A percentile compares a stretch with the other conserved stretches of the same genome.
Evolutionary conservation across 1,140 invertebrate species (phyloP).

Genomic region (Anastrepha obliqua): DNA sequence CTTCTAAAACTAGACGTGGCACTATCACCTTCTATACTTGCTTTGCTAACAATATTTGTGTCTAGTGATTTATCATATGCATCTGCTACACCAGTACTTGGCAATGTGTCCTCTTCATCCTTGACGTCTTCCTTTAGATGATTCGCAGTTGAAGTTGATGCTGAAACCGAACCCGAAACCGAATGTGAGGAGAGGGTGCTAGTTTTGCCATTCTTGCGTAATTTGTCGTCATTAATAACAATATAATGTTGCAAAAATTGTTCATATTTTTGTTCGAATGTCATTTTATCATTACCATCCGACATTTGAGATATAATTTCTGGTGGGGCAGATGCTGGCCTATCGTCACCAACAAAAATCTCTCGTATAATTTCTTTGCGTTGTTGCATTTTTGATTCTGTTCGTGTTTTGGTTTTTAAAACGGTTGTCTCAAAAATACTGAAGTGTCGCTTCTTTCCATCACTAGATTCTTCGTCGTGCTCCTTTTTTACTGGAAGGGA

Average conservation of each 20-base stretch:
- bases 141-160: slow-evolving; percentile 25
- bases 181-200: not conserved
- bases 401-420: slow-evolving; percentile 83
- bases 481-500: slow-evolving; percentile 5
- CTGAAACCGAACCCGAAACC: not conserved
- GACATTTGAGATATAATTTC: slow-evolving; percentile 65
- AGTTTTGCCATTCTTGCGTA: slow-evolving; percentile 51
- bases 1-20: slow-evolving; percentile 61
- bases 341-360: slow-evolving; percentile 82
- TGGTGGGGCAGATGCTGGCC: slow-evolving; percentile 81
- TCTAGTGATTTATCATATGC: slow-evolving; percentile 46
- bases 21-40: not conserved
- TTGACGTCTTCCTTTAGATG: slow-evolving; percentile 27
- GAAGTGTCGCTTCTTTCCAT: slow-evolving; percentile 71
- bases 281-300: slow-evolving; percentile 55
- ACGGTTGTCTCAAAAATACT: slow-evolving; percentile 83
- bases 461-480: slow-evolving; percentile 77
- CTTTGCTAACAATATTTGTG: not conserved
- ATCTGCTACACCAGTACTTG: slow-evolving; percentile 54
- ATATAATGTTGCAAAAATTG: slow-evolving; percentile 71
- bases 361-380: slow-evolving; percentile 86
- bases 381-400: slow-evolving; percentile 84
- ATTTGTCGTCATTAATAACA: slow-evolving; percentile 75
- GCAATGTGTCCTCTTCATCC: slow-evolving; percentile 55
- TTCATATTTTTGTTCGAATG: slow-evolving; percentile 72